Base-by-base conservation (phyloP, 2,113 vertebrate species). In the Chloebia gouldiae region DNA sequence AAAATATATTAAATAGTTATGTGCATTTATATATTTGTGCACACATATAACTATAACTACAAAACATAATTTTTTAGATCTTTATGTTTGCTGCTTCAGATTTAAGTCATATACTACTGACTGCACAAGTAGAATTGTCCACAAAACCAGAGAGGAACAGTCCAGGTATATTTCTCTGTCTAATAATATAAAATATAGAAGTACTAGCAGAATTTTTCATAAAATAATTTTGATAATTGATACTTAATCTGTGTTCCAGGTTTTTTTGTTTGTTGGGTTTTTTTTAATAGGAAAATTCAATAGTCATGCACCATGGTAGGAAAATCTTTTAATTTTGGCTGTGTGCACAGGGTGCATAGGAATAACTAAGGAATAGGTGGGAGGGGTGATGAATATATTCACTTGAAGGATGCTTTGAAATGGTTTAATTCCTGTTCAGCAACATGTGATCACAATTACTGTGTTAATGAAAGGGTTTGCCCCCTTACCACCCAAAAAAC, bases 21-120 rank as follows among this genome's bases (percentile, higher is more conserved):
- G 4, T 3, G 0, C 33, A 23, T 37, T 25, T 23, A 1, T 37
- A 28, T 23, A 37, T 8, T 15, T 39, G 35, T 31, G 9, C 12
- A 27, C 28, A 60, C 1, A 27, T 88, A 14, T 10, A 72, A 23
- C 2, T 75, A 8, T 53, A 78, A 70, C 5, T 70, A 47, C 13
- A 84, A 89, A 70, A 0, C 14, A 70, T 3, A 42, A 27, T 13
- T 40, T 24, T 90, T 80, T 45, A 80, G 11, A 30, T 45, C 17
- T 88, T 72, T 61, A 9, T 68, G n/a, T 50, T 90, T 80, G 9
- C 15, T 54, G 5, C 10, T 88, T 16, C 35, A 61, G 10, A 72
- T 82, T 79, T 51, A 80, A 82, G 15, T n/a, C 3, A 6, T 39
- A 6, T 11, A 12, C 4, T 56, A 28, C 14, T 92, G 66, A 72